These are phyloP conservation scores for Chalcosyrphus nemorum DNA, from an alignment of 2,888 invertebrate genomes.

Conservation along the genomic window DNA sequence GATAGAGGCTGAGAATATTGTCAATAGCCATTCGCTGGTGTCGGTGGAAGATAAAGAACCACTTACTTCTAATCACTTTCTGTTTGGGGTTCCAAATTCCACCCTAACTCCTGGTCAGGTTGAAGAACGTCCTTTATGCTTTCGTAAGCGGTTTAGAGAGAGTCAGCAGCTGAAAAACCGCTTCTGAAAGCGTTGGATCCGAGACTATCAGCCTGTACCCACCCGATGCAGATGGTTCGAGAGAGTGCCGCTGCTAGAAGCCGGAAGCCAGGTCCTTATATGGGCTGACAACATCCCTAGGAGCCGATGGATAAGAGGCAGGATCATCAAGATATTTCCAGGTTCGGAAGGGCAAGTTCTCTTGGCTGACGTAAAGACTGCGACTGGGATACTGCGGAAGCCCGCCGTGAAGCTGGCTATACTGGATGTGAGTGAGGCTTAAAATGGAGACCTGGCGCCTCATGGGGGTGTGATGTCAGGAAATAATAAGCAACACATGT, in stretches of 20 bases:
- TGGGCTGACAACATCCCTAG: neutral
- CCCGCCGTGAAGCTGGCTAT: conserved; percentile 42
- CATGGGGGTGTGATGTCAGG: conserved; percentile 9
- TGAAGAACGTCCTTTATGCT: neutral
- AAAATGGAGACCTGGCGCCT: neutral
- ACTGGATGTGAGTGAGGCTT: conserved; percentile 50
- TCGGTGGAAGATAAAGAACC: too few relatives aligned
- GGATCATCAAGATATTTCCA: neutral
- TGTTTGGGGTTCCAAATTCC: neutral
- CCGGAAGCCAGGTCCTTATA: neutral
- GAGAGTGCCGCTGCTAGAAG: neutral
- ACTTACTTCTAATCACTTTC: neutral
- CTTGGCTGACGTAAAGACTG: conserved; percentile 40
- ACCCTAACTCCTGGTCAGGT: neutral
- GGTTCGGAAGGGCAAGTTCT: conserved; percentile 57
- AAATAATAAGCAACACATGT: too few relatives aligned
- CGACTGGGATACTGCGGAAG: conserved; percentile 30
- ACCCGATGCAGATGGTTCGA: neutral
- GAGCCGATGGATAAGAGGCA: conserved; percentile 48
- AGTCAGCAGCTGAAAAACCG: neutral
- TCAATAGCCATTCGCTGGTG: too few relatives aligned
- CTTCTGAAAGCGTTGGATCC: neutral
- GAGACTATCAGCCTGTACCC: neutral
- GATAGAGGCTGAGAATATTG: neutral
- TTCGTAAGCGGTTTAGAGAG: neutral